These are phyloP conservation scores for Chionoecetes opilio DNA, from an alignment of 1,140 invertebrate genomes.

Conservation along the genomic window DNA sequence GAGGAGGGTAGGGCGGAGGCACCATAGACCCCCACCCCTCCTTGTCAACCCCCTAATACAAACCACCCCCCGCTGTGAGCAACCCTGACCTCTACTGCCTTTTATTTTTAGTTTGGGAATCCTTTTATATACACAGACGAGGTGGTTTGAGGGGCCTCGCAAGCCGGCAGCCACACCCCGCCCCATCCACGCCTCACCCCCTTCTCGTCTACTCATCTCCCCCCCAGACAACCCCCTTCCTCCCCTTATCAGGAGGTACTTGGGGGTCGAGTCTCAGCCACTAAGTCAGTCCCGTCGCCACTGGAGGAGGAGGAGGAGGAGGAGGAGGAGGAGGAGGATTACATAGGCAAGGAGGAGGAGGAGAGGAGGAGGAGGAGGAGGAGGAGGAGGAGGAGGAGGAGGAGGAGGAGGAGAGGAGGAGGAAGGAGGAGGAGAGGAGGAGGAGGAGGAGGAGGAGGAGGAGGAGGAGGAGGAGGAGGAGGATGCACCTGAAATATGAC, in stretches of 20 bases:
- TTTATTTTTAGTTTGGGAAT: slow-evolving; percentile 7
- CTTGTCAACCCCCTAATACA: neutral
- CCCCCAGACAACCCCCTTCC: neutral
- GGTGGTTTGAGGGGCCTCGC: slow-evolving; percentile 8
- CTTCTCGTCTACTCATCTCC: neutral
- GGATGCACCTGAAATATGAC: slow-evolving; percentile 19
- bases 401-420: too few relatives aligned
- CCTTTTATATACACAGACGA: neutral
- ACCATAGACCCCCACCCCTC: neutral
- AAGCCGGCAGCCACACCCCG: neutral
- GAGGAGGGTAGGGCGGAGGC: neutral
- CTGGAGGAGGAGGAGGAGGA: neutral
- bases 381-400: neutral
- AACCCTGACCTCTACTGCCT: slow-evolving; percentile 3
- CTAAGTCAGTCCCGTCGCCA: slow-evolving; percentile 15
- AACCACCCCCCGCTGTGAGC: neutral
- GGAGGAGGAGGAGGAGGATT: too few relatives aligned
- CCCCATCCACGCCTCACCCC: neutral
- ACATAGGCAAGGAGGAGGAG: too few relatives aligned
- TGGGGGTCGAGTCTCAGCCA: neutral
- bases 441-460: too few relatives aligned
- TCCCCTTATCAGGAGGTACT: slow-evolving; percentile 24
- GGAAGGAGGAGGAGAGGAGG: too few relatives aligned
- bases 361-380: too few relatives aligned
- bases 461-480: neutral